These are phyloP conservation scores for Orchesella cincta DNA, from an alignment of 1,140 invertebrate genomes.

Conservation along the genomic window DNA sequence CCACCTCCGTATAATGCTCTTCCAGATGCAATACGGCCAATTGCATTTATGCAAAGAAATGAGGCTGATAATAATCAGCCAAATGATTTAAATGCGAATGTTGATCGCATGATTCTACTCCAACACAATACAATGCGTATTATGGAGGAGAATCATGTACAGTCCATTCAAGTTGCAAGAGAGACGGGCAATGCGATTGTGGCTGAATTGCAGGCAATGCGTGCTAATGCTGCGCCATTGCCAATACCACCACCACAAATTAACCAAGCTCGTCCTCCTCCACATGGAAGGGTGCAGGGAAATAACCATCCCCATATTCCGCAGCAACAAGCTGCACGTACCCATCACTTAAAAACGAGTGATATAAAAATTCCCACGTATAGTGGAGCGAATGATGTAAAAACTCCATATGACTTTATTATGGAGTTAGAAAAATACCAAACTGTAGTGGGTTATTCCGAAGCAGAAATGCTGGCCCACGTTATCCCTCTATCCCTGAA, in stretches of 20 bases:
- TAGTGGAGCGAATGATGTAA: conserved; percentile 11
- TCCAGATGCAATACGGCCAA: not conserved
- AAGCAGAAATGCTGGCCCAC: conserved; percentile 4
- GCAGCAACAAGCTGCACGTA: not conserved
- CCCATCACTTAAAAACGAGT: not conserved
- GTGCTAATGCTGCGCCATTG: not conserved
- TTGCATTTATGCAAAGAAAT: no score
- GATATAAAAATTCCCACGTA: conserved; percentile 24
- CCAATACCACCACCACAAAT: not conserved
- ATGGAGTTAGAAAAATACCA: conserved; percentile 30
- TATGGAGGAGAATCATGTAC: not conserved
- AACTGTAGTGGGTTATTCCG: not conserved
- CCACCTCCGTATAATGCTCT: not conserved
- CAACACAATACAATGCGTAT: not conserved
- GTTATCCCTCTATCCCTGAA: conserved; percentile 17
- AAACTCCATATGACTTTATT: conserved; percentile 37
- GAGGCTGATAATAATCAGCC: not conserved
- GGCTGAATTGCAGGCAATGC: not conserved
- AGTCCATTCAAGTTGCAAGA: not conserved
- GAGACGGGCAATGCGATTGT: not conserved
- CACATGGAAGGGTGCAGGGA: not conserved
- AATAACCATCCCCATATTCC: not conserved
- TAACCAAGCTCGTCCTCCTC: not conserved
- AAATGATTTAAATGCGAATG: not conserved
- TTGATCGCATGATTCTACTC: not conserved